Base-by-base conservation (phyloP, 2,797 vertebrate species). In the Tapera naevia region DNA sequence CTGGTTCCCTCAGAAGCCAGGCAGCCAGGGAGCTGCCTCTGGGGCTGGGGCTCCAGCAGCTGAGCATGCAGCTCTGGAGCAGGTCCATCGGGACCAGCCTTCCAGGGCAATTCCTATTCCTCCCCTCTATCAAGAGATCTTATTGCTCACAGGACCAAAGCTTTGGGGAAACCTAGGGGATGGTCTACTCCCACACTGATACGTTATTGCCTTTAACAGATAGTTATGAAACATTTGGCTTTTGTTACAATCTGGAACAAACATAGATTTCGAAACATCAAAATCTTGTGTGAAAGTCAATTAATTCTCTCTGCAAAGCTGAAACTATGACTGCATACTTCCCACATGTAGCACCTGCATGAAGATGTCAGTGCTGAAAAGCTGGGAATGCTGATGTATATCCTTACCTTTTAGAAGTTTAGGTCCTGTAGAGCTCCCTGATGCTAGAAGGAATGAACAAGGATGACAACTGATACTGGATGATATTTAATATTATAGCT, bases 271-370 rank as follows among this genome's bases (percentile, higher is more conserved):
- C 0, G 1, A 89, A 95, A 92, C 85, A 89, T 18, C 71, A 76
- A 89, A 91, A 95, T 92, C 65, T 43, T 89, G 19, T 4, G 1
- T 74, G 88, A 86, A 92, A 95, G 88, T 66, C 73, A 80, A 25
- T 76, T 86, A 79, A 32, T 33, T 80, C n/a, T 83, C 64, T 85
- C 53, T 67, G 53, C 33, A 76, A 76, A 91, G 74, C 74, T 87
- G 86, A 91, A 94, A 89, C 67, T 92, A 53, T 82, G 93, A 89
- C 30, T 24, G 24, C 91, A 82, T 58, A 73, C 50, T 92, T 91
- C 78, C 54, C 84, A 85, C 30, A 5, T 78, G 27, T 39, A 85
- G n/a, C 64, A 81, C 80, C 81, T 87, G 71, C 60, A 48, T 23
- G 45, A 91, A 80, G 53, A 74, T 35, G 27, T 51, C 79, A 82